Evolutionary conservation across 2,113 vertebrate species (phyloP), one percentile per base, ranked within the genome.

Genomic region (Chloebia gouldiae): DNA sequence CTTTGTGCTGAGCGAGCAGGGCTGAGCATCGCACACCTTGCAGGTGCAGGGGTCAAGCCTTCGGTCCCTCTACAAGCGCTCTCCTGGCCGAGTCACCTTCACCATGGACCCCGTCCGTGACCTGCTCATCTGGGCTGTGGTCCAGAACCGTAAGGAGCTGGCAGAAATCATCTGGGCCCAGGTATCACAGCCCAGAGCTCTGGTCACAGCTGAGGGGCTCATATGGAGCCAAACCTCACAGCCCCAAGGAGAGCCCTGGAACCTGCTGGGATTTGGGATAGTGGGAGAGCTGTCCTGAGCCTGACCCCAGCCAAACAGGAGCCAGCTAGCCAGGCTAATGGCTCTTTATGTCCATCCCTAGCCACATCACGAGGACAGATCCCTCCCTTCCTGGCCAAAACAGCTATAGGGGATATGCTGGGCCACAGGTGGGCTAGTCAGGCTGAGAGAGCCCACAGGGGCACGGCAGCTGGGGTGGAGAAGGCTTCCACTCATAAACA

Each of bases 121-220:
- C 88, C 98, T 99, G 42, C 99, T 99, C 85, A 98, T 99, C 56
- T 99, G 99, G 99, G 98, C 99, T 25, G 72, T 99, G 1, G 92
- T 99, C n/a, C 99, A 99, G 97, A 99, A 98, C 95, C 98, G 97
- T 51, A 98, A 71, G 93, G 98, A 99, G 78, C 95, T 99, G 97
- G 98, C 99, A 22, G 98, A 98, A 44, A 99, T 99, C 69, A 98
- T 98, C 87, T 99, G 99, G 99, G 97, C 98, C 23, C 98, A 99
- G 99, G 99, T 99, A 97, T 28, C 27, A 19, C 72, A 75, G 17
- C 50, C 40, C 45, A 37, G 40, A 71, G 56, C 11, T 57, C 30
- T 3, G 1, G 25, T 47, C 60, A 13, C 6, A 13, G 42, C 44
- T 51, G 20, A 27, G 68, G 44, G 53, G 31, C 53, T 84, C 35